These are phyloP conservation scores for Montipora foliosa DNA, from an alignment of 64 coral and sea anemone genomes.

Conservation along the genomic window DNA sequence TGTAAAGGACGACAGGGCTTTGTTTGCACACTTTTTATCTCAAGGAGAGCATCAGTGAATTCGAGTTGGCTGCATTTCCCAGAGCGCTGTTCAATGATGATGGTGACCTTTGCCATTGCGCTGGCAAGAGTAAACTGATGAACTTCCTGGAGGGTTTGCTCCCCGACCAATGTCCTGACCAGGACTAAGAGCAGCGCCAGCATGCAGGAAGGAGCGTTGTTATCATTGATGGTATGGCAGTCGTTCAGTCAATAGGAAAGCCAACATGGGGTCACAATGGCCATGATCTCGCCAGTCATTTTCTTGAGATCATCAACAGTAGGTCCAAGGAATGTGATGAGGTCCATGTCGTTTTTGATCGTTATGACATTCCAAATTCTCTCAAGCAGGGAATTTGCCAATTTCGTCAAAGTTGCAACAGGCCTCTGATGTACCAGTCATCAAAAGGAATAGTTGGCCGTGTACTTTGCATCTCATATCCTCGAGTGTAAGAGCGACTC, in stretches of 20 bases:
- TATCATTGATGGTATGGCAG: neutral
- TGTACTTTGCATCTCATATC: conserved; percentile 37
- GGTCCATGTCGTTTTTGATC: conserved; percentile 63
- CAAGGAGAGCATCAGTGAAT: conserved; percentile 56
- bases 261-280: neutral
- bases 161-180: neutral
- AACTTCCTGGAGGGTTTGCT: neutral
- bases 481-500: neutral
- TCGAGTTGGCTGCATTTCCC: conserved; percentile 35
- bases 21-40: conserved; percentile 52
- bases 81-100: conserved; percentile 52
- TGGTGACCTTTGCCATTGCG: conserved; percentile 50
- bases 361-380: conserved; percentile 40
- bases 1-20: conserved; percentile 56
- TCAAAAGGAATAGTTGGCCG: conserved; percentile 5
- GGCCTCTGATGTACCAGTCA: neutral
- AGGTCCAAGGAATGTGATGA: conserved; percentile 2
- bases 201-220: neutral
- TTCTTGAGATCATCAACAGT: conserved; percentile 31
- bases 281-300: neutral
- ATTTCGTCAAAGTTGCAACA: conserved; percentile 24
- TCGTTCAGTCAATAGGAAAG: neutral
- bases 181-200: neutral
- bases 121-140: conserved; percentile 50
- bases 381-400: conserved; percentile 41